phyloP scores from a whole-genome alignment of 2,888 invertebrate species.

The Cataglyphis rosenhaueri region DNA sequence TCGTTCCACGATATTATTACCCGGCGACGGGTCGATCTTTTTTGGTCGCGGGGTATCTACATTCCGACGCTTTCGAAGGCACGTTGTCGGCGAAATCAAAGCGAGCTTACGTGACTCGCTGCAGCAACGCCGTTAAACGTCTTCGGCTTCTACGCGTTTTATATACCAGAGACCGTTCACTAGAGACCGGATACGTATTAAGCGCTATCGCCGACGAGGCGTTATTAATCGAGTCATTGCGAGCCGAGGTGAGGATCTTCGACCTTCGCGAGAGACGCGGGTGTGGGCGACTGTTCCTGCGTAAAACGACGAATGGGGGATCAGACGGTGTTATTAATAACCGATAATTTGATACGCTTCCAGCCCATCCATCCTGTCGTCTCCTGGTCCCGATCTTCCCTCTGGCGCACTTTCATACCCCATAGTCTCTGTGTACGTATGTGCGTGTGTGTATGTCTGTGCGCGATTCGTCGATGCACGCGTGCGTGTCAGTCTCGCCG shows the following conservation, averaged over 20 bases:
- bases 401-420: slow-evolving; percentile 40
- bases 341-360: slow-evolving; percentile 82
- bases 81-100: slow-evolving; percentile 79
- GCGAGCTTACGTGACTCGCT: slow-evolving; percentile 67
- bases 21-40: neutral
- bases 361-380: slow-evolving; percentile 66
- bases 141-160: slow-evolving; percentile 47
- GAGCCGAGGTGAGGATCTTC: slow-evolving; percentile 64
- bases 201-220: slow-evolving; percentile 75
- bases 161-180: slow-evolving; percentile 39
- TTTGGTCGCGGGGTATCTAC: neutral
- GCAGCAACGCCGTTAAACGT: slow-evolving; percentile 54
- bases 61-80: slow-evolving; percentile 50
- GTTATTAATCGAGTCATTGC: slow-evolving; percentile 85
- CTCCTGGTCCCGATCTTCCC: slow-evolving; percentile 59
- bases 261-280: slow-evolving; percentile 70
- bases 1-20: neutral
- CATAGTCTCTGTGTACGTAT: neutral
- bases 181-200: slow-evolving; percentile 73
- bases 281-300: slow-evolving; percentile 69
- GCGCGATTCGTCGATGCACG: slow-evolving; percentile 21
- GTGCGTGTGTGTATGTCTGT: slow-evolving; percentile 40
- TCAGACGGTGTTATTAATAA: slow-evolving; percentile 79
- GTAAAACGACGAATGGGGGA: slow-evolving; percentile 43
- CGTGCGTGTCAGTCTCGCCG: slow-evolving; percentile 61